A percentile compares a stretch with the other conserved stretches of the same genome.
Evolutionary conservation across 2,113 vertebrate species (phyloP).

Genomic region (Mandrillus leucophaeus): DNA sequence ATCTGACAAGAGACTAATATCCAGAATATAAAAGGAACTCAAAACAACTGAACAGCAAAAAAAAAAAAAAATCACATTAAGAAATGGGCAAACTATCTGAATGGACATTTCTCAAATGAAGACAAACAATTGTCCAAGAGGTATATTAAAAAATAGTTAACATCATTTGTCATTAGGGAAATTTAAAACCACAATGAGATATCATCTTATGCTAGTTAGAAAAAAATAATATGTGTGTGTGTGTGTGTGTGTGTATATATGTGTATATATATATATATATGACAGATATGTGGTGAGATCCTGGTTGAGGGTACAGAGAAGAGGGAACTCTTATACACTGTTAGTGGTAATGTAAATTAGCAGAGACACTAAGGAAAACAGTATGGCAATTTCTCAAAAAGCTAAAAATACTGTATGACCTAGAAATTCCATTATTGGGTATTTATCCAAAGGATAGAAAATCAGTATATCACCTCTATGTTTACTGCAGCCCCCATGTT

Average conservation of each 20-base stretch:
- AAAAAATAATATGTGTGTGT: fast-evolving
- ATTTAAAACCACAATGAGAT: not conserved
- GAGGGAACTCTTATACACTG: not conserved
- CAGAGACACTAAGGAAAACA: not conserved
- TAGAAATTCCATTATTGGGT: not conserved
- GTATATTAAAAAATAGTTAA: not conserved
- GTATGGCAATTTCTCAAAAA: not conserved
- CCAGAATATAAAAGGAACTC: not conserved
- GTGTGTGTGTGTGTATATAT: too few species aligned
- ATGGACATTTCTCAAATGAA: not conserved
- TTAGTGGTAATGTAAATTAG: not conserved
- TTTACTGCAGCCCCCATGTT: not conserved
- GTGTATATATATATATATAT: too few species aligned
- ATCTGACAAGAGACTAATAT: not conserved
- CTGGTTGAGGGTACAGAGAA: not conserved
- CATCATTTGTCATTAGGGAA: not conserved
- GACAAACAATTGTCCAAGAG: not conserved
- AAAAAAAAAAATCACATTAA: not conserved
- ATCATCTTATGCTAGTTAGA: not conserved
- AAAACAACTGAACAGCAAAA: not conserved
- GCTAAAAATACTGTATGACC: not conserved
- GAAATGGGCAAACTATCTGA: not conserved
- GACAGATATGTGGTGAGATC: too few species aligned
- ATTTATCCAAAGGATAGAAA: not conserved
- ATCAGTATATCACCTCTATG: not conserved